These are phyloP conservation scores for Xestoiulus laeticollis DNA, from an alignment of 2,888 invertebrate species.

Conservation along the genomic window DNA sequence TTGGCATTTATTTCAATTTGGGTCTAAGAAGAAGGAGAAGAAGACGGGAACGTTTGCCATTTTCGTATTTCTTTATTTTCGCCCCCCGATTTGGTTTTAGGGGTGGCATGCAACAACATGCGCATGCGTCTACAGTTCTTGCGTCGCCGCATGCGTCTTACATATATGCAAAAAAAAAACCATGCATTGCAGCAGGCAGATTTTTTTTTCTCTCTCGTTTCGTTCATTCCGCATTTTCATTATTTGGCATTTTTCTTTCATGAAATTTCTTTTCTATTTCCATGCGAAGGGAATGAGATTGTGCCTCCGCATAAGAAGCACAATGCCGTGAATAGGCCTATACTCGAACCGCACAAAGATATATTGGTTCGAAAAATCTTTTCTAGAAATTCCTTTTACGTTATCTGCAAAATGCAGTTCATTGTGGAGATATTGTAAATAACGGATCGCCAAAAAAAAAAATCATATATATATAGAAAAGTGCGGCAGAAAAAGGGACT, in stretches of 20 bases:
- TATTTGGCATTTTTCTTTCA: conserved; percentile 35
- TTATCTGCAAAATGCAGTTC: conserved; percentile 43
- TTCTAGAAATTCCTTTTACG: neutral
- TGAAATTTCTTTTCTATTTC: neutral
- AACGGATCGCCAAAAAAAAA: neutral
- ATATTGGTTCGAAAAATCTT: neutral
- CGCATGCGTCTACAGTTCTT: neutral
- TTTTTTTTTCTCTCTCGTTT: conserved; percentile 2
- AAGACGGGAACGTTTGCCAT: too few relatives aligned
- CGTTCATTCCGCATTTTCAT: neutral
- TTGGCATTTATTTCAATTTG: too few relatives aligned
- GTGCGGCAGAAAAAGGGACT: neutral
- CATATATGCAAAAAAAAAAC: neutral
- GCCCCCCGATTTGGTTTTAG: too few relatives aligned
- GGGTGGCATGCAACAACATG: neutral
- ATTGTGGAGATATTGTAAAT: conserved; percentile 41
- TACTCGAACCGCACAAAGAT: neutral
- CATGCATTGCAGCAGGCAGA: too few relatives aligned
- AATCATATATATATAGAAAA: neutral
- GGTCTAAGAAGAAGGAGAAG: too few relatives aligned
- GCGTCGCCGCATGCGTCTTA: neutral
- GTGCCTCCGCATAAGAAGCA: neutral
- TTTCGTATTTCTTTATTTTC: too few relatives aligned
- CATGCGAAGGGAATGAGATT: neutral
- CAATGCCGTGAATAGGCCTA: neutral